Percentiles rank a stretch among this genome's conserved stretches.
phyloP scores from a whole-genome alignment of 1,140 invertebrate species.

The Oscheius sp. region DNA sequence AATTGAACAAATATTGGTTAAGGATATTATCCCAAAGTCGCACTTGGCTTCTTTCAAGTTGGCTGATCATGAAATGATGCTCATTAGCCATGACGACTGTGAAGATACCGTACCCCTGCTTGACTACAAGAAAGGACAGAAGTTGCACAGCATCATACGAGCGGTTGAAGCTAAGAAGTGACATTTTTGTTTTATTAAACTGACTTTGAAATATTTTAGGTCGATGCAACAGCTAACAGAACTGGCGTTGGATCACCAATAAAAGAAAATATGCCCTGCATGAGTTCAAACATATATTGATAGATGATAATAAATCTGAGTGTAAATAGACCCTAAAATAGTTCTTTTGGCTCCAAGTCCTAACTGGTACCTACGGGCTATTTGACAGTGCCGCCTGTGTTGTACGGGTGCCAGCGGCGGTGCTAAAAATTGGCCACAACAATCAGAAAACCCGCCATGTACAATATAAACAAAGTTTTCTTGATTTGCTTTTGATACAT shows the following conservation, averaged over 20 bases:
- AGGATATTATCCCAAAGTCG: conserved; percentile 58
- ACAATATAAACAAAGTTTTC: no score
- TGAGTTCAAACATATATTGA: background rate
- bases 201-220: no score
- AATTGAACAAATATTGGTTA: conserved; percentile 16
- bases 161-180: conserved; percentile 25
- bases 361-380: no score
- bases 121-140: no score
- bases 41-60: conserved; percentile 55
- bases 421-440: no score
- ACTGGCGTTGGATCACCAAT: background rate
- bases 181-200: no score
- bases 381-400: no score
- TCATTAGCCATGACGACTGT: conserved; percentile 51
- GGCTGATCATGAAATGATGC: conserved; percentile 55
- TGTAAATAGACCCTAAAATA: background rate
- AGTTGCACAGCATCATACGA: conserved; percentile 16
- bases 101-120: no score
- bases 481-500: no score
- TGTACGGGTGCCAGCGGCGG: no score
- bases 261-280: background rate
- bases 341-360: no score
- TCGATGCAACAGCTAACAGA: background rate
- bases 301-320: background rate
- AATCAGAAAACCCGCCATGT: no score